phyloP scores from a whole-genome alignment of 2,888 invertebrate species.

The Ctena decussata region DNA sequence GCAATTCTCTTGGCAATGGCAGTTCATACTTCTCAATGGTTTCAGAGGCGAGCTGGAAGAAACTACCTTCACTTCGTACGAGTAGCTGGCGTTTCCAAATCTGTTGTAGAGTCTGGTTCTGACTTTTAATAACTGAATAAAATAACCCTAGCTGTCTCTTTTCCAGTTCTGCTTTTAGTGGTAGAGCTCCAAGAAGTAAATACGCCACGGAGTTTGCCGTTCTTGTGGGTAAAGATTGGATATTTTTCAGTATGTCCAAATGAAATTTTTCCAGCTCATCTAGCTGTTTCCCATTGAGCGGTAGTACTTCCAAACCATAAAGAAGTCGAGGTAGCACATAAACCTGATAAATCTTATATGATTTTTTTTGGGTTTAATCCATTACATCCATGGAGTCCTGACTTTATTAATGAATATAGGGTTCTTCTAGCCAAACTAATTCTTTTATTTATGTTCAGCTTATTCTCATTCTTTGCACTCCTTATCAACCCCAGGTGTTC shows the following conservation, averaged over 20 bases:
- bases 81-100: not conserved
- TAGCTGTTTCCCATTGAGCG: not conserved
- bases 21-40: too few species aligned
- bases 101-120: not conserved
- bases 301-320: not conserved
- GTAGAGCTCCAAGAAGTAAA: not conserved
- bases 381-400: not conserved
- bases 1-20: too few species aligned
- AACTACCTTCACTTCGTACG: too few species aligned
- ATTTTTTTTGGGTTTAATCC: not conserved
- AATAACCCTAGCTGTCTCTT: conserved; percentile 1
- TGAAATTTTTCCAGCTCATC: not conserved
- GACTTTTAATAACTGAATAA: not conserved
- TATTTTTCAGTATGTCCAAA: not conserved
- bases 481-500: not conserved
- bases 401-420: not conserved
- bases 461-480: not conserved
- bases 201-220: not conserved
- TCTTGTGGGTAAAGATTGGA: not conserved
- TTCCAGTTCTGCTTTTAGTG: not conserved
- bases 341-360: not conserved
- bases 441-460: not conserved
- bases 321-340: not conserved
- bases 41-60: too few species aligned
- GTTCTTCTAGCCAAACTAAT: not conserved